Conservation (phyloP, 2,888 invertebrate species). For the Acrocyrtus sp. region DNA sequence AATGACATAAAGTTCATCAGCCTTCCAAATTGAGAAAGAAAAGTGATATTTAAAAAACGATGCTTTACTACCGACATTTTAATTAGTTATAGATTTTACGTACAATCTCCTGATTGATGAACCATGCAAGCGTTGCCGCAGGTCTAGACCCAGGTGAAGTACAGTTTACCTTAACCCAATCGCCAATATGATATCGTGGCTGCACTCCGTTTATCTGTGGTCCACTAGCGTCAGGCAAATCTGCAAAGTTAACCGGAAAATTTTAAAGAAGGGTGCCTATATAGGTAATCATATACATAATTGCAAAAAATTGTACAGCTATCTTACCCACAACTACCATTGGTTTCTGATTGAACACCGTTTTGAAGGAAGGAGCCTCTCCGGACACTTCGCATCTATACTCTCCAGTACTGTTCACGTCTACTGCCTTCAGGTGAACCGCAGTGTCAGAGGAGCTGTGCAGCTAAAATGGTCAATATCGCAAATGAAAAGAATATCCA, state of each 20-base stretch:
- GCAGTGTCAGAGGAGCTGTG: constrained; percentile 75
- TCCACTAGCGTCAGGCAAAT: constrained; percentile 78
- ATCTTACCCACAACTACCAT: constrained; percentile 78
- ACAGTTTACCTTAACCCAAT: constrained; percentile 84
- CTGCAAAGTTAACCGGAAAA: too few relatives aligned
- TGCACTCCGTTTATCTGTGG: constrained; percentile 84
- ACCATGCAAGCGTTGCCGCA: constrained; percentile 85
- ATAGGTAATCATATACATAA: too few relatives aligned
- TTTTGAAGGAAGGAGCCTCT: constrained; percentile 81
- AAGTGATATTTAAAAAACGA: too few relatives aligned
- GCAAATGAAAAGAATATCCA: not conserved
- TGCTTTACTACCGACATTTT: too few relatives aligned
- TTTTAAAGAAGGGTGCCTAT: too few relatives aligned
- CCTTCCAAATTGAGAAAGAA: constrained; percentile 64
- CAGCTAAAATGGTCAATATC: constrained; percentile 72
- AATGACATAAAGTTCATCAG: constrained; percentile 70
- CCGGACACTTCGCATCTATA: constrained; percentile 84
- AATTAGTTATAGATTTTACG: too few relatives aligned
- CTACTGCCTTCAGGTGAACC: constrained; percentile 75
- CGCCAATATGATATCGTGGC: constrained; percentile 83
- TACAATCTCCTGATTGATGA: constrained; percentile 84
- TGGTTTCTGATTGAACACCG: constrained; percentile 78
- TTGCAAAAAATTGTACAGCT: not conserved
- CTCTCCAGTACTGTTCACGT: constrained; percentile 77
- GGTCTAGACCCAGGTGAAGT: constrained; percentile 85